Evolutionary conservation across 2,113 vertebrate genomes (phyloP), one percentile per base, ranked within the genome.

Genomic region (Thinocorus orbignyianus): DNA sequence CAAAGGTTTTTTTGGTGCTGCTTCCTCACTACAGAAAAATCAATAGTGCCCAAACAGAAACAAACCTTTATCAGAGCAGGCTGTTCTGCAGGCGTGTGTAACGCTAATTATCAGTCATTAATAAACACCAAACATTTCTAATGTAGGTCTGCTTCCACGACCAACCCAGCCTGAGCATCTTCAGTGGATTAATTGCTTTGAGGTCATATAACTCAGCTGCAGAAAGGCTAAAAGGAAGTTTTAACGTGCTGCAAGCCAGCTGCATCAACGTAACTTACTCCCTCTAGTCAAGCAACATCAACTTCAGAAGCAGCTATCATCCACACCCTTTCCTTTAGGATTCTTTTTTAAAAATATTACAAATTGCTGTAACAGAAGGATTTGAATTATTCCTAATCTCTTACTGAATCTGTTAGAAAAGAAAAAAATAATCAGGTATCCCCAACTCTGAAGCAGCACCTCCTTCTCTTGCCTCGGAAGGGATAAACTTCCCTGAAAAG

Each of bases 141-240:
- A 70, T 28, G 51, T 94, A 90, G 69, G 81, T 89, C 77, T 90
- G 72, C 23, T 92, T 96, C 44, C 48, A 91, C 92, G 93, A 84
- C 76, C 88, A 96, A 83, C 76, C 54, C 74, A 54, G 88, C 72
- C 57, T 81, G 51, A 93, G 64, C 51, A 92, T 95, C 79, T 83
- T 93, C 64, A 89, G 61, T n/a, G 87, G 68, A 95, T 92, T 94
- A 95, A 96, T 23, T 95, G 64, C 33, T 60, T 1, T 65, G 55
- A 92, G 72, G 94, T 88, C 46, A 73, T 44, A 2, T 18, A 94
- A 41, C 58, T 81, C 66, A 87, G 81, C 79, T 93, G 73, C 48
- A 95, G 83, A 94, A 96, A 95, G 54, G 78, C 71, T 78, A 95
- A 96, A 83, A 61, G 37, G 68, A 96, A 96, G 74, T 93, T 95